phyloP scores from a whole-genome alignment of 2,888 invertebrate genomes.

The Gymnosoma rotundatum region DNA sequence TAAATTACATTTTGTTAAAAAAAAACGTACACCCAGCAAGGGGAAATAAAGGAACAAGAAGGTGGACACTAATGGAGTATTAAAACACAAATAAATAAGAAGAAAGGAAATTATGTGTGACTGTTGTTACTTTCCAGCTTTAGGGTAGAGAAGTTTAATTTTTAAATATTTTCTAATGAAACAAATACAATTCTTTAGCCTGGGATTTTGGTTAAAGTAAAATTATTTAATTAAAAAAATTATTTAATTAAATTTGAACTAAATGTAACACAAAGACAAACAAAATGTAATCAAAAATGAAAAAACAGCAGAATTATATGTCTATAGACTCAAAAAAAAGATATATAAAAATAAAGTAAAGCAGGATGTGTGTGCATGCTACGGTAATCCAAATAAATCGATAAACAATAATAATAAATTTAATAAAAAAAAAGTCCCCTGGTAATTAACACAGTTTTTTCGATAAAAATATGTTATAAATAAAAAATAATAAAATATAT shows the following conservation, averaged over 20 bases:
- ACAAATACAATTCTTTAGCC: not conserved
- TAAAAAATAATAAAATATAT: no score
- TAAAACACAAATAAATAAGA: slow-evolving; percentile 30
- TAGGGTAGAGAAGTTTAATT: not conserved
- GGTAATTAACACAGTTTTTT: no score
- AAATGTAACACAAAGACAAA: not conserved
- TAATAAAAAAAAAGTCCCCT: no score
- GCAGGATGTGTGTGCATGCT: no score
- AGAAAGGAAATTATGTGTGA: not conserved
- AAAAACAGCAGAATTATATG: not conserved
- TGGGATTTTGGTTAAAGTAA: slow-evolving; percentile 16
- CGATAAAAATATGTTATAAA: no score
- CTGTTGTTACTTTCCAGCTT: not conserved
- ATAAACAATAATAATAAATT: no score
- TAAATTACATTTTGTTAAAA: slow-evolving; percentile 59
- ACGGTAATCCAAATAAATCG: no score
- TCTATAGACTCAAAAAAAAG: not conserved
- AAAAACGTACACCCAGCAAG: slow-evolving; percentile 18
- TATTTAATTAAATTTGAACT: slow-evolving; percentile 26
- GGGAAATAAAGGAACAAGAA: slow-evolving; percentile 8
- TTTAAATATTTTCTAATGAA: not conserved
- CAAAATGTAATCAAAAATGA: not conserved
- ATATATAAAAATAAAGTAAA: no score
- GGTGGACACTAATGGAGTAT: slow-evolving; percentile 60
- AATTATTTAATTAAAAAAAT: not conserved